Percentiles rank a stretch among this genome's conserved stretches.
Evolutionary conservation across 2,113 vertebrate species (phyloP).

Genomic region (Eulemur macaco): DNA sequence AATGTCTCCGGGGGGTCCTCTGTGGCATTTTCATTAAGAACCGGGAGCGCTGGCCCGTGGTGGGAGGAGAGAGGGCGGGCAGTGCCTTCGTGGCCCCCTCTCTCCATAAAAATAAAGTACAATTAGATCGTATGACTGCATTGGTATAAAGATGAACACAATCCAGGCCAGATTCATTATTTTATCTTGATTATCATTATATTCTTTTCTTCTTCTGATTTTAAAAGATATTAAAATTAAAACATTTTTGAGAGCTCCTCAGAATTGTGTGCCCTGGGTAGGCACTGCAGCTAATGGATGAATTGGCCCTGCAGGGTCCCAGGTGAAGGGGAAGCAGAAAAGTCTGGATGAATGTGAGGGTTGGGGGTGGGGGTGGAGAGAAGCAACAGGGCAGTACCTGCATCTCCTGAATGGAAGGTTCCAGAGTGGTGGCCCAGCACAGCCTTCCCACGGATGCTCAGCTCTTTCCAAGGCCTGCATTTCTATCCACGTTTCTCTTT

Average conservation of each 20-base stretch:
- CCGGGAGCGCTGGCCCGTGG: no score
- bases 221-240: neutral
- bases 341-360: neutral
- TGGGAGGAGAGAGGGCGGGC: neutral
- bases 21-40: neutral
- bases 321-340: neutral
- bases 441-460: accelerated
- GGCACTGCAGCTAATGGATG: neutral
- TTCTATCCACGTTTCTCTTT: neutral
- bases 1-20: neutral
- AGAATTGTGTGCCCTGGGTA: neutral
- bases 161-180: neutral
- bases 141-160: neutral
- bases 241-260: neutral
- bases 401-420: neutral
- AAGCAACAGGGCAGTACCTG: neutral
- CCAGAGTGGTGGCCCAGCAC: no score
- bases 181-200: neutral
- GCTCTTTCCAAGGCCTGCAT: neutral
- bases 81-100: no score
- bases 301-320: neutral
- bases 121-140: neutral
- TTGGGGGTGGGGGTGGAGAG: accelerated
- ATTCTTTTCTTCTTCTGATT: neutral
- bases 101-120: neutral